Evolutionary conservation across 1,140 invertebrate species (phyloP).

Genomic region (Leptinotarsa undecemlineata): DNA sequence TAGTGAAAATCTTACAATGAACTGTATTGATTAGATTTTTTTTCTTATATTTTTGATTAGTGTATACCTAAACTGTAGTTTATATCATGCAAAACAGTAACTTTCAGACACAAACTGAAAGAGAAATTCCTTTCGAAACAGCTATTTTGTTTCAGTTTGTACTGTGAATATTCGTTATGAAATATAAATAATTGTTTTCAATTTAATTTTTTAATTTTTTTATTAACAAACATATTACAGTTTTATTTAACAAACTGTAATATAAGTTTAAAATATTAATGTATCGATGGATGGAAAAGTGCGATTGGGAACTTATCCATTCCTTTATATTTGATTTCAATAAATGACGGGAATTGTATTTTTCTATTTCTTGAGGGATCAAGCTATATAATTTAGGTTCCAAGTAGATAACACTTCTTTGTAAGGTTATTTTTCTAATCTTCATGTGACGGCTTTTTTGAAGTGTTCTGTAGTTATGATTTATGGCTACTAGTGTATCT

Average conservation of each 20-base stretch:
- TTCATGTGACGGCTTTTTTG: neutral
- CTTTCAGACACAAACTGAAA: too few relatives aligned
- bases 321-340: neutral
- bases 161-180: too few relatives aligned
- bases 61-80: too few relatives aligned
- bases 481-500: neutral
- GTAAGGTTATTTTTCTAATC: neutral
- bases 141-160: too few relatives aligned
- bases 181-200: neutral
- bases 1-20: too few relatives aligned
- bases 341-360: neutral
- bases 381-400: neutral
- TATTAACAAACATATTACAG: too few relatives aligned
- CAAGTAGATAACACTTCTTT: neutral
- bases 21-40: too few relatives aligned
- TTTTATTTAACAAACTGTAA: neutral
- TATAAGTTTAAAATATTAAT: neutral
- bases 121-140: too few relatives aligned
- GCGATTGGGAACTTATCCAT: neutral
- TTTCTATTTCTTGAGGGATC: neutral
- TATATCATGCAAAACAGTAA: too few relatives aligned
- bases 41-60: too few relatives aligned
- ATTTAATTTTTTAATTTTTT: neutral
- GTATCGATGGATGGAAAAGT: neutral
- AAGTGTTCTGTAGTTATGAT: neutral